phyloP scores from a whole-genome alignment of 2,888 invertebrate species.

The Drosophila fungiperda region DNA sequence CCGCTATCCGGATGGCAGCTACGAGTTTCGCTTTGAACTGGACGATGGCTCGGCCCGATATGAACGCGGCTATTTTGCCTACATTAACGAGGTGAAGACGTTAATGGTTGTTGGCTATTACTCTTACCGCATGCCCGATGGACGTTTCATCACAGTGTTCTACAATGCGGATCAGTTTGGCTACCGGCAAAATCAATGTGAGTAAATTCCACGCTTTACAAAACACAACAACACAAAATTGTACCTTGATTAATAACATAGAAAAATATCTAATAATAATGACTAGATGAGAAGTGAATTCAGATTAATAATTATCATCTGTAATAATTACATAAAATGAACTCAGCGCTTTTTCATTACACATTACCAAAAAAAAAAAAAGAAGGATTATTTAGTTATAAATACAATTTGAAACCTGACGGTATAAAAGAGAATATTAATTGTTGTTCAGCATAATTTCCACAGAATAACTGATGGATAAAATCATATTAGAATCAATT shows the following conservation, averaged over 20 bases:
- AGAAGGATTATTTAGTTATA: background rate
- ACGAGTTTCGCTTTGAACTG: conserved; percentile 82
- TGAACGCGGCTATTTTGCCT: conserved; percentile 81
- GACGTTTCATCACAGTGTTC: conserved; percentile 82
- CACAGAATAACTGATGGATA: background rate
- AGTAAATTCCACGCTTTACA: conserved; percentile 48
- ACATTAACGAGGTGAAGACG: conserved; percentile 71
- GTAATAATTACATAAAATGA: background rate
- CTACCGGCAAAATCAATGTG: conserved; percentile 83
- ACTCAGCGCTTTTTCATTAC: background rate
- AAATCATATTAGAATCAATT: background rate
- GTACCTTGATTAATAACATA: background rate
- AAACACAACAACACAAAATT: background rate
- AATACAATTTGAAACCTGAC: background rate
- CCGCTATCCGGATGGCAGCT: conserved; percentile 83
- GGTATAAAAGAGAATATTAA: background rate
- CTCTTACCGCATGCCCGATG: conserved; percentile 80
- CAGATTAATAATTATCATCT: background rate
- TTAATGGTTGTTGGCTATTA: conserved; percentile 83
- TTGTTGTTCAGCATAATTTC: background rate
- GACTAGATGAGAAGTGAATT: background rate
- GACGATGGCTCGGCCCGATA: conserved; percentile 83
- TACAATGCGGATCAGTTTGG: conserved; percentile 84
- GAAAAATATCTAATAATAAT: background rate
- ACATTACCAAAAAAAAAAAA: background rate